Evolutionary conservation across 2,888 invertebrate species (phyloP).

Genomic region (Linnaemya tessellans): DNA sequence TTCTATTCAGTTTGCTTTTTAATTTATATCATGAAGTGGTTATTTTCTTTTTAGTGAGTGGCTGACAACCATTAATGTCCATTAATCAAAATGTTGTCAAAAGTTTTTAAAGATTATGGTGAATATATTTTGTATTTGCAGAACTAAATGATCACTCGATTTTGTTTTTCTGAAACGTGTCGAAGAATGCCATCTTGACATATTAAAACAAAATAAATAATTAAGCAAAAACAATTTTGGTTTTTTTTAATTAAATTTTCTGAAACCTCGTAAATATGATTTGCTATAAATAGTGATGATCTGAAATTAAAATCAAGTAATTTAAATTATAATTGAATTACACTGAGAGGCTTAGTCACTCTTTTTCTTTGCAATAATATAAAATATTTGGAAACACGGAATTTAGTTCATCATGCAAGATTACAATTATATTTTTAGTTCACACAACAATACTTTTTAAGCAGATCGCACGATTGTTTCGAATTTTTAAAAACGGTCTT

Average conservation of each 20-base stretch:
- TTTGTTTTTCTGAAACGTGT: slow-evolving; percentile 10
- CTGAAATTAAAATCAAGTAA: not conserved
- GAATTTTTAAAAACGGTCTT: too few species aligned
- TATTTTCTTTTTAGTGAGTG: slow-evolving; percentile 8
- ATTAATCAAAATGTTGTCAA: slow-evolving; percentile 36
- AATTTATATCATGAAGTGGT: not conserved
- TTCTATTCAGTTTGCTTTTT: not conserved
- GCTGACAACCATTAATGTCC: slow-evolving; percentile 39
- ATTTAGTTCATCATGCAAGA: too few species aligned
- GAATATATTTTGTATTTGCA: slow-evolving; percentile 1
- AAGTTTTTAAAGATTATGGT: not conserved
- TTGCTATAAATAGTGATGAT: not conserved
- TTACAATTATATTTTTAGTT: too few species aligned
- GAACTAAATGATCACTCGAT: slow-evolving; percentile 18
- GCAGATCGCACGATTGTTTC: too few species aligned
- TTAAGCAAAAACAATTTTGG: not conserved
- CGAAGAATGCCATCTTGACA: slow-evolving; percentile 10
- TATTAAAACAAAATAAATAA: not conserved
- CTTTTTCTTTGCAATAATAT: too few species aligned
- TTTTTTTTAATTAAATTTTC: not conserved
- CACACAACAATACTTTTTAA: too few species aligned
- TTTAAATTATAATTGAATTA: too few species aligned
- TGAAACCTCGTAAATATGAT: not conserved
- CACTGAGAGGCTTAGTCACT: too few species aligned
- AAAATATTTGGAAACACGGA: too few species aligned